These are phyloP conservation scores for Paracanthobrama guichenoti DNA, from an alignment of 2,113 vertebrate species.

Conservation along the genomic window DNA sequence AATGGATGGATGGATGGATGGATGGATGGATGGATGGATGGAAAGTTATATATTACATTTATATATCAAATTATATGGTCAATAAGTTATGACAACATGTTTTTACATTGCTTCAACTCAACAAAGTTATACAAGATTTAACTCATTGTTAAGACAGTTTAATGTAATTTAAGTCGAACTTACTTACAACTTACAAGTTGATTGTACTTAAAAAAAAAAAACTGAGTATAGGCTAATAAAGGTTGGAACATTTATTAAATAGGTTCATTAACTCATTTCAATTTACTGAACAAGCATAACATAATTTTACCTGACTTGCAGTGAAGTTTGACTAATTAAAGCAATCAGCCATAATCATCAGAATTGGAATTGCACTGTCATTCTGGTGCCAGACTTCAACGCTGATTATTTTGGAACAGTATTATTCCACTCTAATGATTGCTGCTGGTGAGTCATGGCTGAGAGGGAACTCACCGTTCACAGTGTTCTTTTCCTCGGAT, in stretches of 20 bases:
- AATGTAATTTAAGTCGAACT: no score
- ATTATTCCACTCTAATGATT: slow-evolving; percentile 44
- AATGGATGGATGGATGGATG: no score
- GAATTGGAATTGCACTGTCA: slow-evolving; percentile 43
- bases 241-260: slow-evolving; percentile 20
- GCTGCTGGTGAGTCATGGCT: slow-evolving; percentile 27
- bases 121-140: no score
- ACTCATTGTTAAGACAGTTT: no score
- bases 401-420: slow-evolving; percentile 55
- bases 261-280: slow-evolving; percentile 3
- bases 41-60: no score
- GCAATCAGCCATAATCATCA: slow-evolving; percentile 52
- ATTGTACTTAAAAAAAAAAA: no score
- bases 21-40: no score
- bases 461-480: slow-evolving; percentile 4
- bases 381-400: slow-evolving; percentile 49
- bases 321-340: slow-evolving; percentile 54
- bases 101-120: no score
- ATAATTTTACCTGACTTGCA: slow-evolving; percentile 47
- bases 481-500: not conserved
- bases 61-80: no score
- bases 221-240: not conserved
- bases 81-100: no score
- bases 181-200: no score
- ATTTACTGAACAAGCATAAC: slow-evolving; percentile 33